These are phyloP conservation scores for Eidolon helvum DNA, from an alignment of 2,113 vertebrate genomes.

Conservation along the genomic window DNA sequence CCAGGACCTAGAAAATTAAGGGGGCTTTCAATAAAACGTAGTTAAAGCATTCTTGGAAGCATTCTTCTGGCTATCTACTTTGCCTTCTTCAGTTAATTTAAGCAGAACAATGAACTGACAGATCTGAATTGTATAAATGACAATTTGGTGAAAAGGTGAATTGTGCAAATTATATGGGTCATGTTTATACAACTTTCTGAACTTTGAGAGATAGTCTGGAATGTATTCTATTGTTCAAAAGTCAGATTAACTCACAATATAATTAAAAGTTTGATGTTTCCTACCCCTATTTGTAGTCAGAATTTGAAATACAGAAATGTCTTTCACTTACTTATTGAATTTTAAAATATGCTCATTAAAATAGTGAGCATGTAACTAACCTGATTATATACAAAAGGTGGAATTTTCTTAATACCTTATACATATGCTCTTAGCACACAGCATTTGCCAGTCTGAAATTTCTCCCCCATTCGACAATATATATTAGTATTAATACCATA, in stretches of 20 bases:
- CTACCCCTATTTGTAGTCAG: neutral
- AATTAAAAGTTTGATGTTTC: neutral
- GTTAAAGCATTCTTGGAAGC: neutral
- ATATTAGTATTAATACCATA: neutral
- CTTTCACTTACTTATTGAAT: conserved; percentile 11
- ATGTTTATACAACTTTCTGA: neutral
- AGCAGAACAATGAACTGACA: neutral
- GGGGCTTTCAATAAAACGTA: neutral
- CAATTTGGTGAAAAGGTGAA: neutral
- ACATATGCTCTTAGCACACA: neutral
- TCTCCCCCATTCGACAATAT: neutral
- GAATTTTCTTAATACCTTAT: neutral
- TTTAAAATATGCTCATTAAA: conserved; percentile 17
- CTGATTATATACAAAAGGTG: neutral
- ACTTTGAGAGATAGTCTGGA: neutral
- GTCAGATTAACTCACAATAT: neutral
- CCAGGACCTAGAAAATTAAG: neutral
- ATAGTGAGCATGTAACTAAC: neutral
- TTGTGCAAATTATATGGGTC: neutral
- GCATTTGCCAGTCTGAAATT: neutral
- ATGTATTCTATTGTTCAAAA: neutral
- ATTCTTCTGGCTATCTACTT: neutral
- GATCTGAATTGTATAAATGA: neutral
- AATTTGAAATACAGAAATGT: conserved; percentile 20
- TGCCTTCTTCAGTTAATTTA: neutral